Evolutionary conservation across 2,797 vertebrate species (phyloP).

Genomic region (Argyrosomus regius): DNA sequence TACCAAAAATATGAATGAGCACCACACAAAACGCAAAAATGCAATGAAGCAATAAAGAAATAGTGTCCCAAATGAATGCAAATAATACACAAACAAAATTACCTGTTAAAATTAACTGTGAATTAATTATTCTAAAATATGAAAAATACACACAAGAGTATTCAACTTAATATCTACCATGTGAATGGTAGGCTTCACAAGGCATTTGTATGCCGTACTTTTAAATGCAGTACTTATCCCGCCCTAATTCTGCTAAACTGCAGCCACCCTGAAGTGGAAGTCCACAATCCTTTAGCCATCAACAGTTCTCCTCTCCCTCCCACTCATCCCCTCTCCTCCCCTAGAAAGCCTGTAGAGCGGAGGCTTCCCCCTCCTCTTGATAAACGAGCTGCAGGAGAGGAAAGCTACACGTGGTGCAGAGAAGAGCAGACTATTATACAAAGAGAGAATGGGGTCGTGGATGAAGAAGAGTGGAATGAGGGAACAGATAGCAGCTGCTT

Average conservation of each 20-base stretch:
- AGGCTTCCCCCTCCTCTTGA: slow-evolving; percentile 58
- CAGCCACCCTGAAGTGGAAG: slow-evolving; percentile 19
- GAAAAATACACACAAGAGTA: too few species aligned
- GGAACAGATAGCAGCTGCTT: slow-evolving; percentile 60
- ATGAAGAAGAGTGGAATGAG: slow-evolving; percentile 49
- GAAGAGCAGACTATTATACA: slow-evolving; percentile 44
- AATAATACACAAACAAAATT: neutral
- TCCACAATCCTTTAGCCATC: slow-evolving; percentile 33
- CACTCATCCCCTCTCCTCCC: slow-evolving; percentile 4
- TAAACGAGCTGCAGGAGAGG: slow-evolving; percentile 57
- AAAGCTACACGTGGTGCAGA: slow-evolving; percentile 32
- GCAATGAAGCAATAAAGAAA: neutral
- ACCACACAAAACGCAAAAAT: neutral
- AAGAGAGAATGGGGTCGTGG: slow-evolving; percentile 48
- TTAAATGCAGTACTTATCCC: neutral
- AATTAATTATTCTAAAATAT: too few species aligned
- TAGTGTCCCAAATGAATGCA: neutral
- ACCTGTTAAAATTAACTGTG: too few species aligned
- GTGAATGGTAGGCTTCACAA: neutral
- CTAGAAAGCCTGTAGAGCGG: slow-evolving; percentile 27
- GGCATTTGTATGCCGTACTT: neutral
- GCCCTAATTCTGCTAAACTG: neutral
- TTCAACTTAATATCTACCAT: too few species aligned
- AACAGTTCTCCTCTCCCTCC: neutral
- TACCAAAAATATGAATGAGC: neutral